These are phyloP conservation scores for Spinus olivaceus DNA, from an alignment of 2,797 vertebrate genomes.

Conservation along the genomic window DNA sequence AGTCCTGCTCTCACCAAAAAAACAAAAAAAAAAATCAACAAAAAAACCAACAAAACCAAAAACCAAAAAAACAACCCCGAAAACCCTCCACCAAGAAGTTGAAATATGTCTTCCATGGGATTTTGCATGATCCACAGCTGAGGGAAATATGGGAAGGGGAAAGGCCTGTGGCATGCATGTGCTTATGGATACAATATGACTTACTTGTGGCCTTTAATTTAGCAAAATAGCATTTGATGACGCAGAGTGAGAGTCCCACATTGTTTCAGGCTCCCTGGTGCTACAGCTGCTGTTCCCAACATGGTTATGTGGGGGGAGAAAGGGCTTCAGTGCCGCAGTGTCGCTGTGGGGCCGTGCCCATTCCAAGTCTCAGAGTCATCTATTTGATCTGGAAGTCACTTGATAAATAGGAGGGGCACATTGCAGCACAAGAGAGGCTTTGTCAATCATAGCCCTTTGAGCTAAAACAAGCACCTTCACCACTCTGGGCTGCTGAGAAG, in stretches of 20 bases:
- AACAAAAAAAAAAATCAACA: not conserved
- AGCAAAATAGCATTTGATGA: not conserved
- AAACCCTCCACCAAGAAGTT: not conserved
- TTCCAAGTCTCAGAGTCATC: not conserved
- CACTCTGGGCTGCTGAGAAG: not conserved
- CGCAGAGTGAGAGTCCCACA: not conserved
- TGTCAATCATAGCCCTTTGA: not conserved
- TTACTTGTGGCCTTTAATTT: not conserved
- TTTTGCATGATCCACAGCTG: not conserved
- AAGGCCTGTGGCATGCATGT: not conserved
- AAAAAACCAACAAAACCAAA: too few species aligned
- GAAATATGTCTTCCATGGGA: not conserved
- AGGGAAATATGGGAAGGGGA: not conserved
- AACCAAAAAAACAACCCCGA: not conserved
- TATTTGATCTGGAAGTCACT: not conserved
- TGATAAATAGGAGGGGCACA: not conserved
- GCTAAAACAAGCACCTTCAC: not conserved
- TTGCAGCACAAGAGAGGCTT: not conserved
- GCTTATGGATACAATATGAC: not conserved
- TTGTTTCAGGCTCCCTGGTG: not conserved
- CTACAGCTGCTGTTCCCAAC: rapidly evolving
- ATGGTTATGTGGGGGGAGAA: rapidly evolving
- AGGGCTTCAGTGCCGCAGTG: not conserved
- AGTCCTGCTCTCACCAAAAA: not conserved
- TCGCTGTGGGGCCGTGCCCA: rapidly evolving